Evolutionary conservation across 2,888 invertebrate genomes (phyloP), one percentile per base, ranked within the genome.

Genomic region (Cordilura impudica): DNA sequence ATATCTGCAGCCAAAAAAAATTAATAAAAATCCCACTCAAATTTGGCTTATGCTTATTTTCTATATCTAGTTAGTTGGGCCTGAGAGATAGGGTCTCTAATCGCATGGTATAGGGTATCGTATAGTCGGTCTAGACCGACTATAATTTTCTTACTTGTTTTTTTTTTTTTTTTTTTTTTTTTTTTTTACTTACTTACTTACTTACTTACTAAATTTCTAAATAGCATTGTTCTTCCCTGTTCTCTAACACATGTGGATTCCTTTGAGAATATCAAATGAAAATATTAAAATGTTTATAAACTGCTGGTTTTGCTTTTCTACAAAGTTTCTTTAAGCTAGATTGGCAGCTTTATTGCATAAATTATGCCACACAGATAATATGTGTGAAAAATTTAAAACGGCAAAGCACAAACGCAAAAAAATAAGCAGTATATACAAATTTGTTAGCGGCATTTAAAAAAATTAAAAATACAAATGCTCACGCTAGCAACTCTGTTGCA

Each of bases 271-370:
- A 39, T 39, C n/a, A 39, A 39, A 39, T 1, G 10, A n/a, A 39
- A 39, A 39, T 10, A 31, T 10, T 0, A 73, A 51, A 60, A 18
- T 14, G 31, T 56, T 45, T 35, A 39, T 10, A 56, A 35, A 35
- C 66, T 29, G 21, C 39, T 69, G n/a, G n/a, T 69, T 29, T 29
- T 7, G 12, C 4, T 39, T 10, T 16, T 47, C 6, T 31, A 29
- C 8, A 43, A 29, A 39, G 47, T 75, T 61, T 49, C 69, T 75
- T 69, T 35, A 47, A 49, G 54, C 61, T 75, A 69, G 69, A 75
- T 69, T 75, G 75, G 54, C 75, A 75, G 61, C 47, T 85, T 86
- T 84, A 86, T 86, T 86, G 86, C 84, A 80, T 84, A 87, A 86
- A 86, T 86, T 86, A 86, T 85, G 83, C 86, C 82, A 81, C 81